Evolutionary conservation across 2,797 vertebrate species (phyloP), one percentile per base, ranked within the genome.

Genomic region (Brachyrhaphis roseni): DNA sequence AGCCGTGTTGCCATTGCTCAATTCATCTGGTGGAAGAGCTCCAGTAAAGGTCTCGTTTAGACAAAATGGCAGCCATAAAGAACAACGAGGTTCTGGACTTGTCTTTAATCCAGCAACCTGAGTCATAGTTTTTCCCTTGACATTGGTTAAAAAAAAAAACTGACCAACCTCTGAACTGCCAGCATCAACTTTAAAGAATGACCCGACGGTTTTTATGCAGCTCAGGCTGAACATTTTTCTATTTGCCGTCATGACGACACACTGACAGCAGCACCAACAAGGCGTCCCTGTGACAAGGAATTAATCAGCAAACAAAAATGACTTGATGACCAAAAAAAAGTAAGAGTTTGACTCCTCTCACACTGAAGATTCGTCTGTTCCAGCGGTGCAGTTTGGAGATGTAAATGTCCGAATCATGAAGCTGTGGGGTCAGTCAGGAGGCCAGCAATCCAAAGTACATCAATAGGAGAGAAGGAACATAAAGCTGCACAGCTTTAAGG

Each of bases 371-470:
- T 13, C 12, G 75, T 75, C 75, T 78, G 34, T 85, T 84, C 46
- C 81, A 34, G 51, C 36, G 66, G 3, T 78, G 6, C 8, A 75
- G 6, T 26, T 0, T 26, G 72, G 12, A 4, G 75, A 45, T 64
- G 3, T 34, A 47, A 74, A 23, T 39, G 59, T 85, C 49, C 39
- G 72, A 31, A 75, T 79, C 28, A 26, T 74, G 70, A 57, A 72
- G 49, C 76, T n/a, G 75, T 83, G 6, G 5, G 36, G 74, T 89
- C 66, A 76, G 59, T 66, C 31, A 43, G 73, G 70, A 13, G 15
- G 1, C 15, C 62, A 72, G 78, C 7, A 5, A 5, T 75, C 36
- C 46, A 20, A 31, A 36, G 31, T 36, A 36, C 16, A 36, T 34
- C 8, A 31, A 20, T 23, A 36, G 1, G 16, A 36, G 34, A 66